Conservation (phyloP, 2,113 vertebrate species). For the Bufo gargarizans region DNA sequence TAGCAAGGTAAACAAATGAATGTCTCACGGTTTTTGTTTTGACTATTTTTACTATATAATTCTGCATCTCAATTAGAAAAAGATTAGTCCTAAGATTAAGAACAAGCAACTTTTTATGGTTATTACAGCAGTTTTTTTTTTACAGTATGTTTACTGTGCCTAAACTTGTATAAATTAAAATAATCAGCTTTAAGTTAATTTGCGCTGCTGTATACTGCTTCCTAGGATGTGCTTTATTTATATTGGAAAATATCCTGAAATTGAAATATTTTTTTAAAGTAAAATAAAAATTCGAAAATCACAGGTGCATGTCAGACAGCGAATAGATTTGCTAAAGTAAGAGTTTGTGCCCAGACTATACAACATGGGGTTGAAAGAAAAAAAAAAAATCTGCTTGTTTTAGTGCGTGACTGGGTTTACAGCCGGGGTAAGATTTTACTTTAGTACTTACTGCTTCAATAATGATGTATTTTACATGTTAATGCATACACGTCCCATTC, state of each 20-base stretch:
- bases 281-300: slow-evolving; percentile 20
- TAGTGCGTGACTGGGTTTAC: background rate
- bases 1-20: background rate
- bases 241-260: slow-evolving; percentile 45
- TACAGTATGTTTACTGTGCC: slow-evolving; percentile 27
- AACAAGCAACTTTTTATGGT: background rate
- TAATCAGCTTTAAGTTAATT: slow-evolving; percentile 49
- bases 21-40: background rate
- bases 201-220: slow-evolving; percentile 52
- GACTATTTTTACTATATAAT: background rate
- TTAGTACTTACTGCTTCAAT: slow-evolving; percentile 1
- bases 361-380: background rate
- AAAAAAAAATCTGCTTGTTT: background rate
- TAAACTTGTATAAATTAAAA: slow-evolving; percentile 44
- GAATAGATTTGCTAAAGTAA: background rate
- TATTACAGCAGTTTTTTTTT: background rate
- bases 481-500: slow-evolving; percentile 11
- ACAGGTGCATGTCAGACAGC: background rate
- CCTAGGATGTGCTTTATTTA: slow-evolving; percentile 47
- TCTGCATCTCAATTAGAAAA: slow-evolving; percentile 39
- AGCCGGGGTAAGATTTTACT: background rate
- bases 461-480: slow-evolving; percentile 5
- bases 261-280: slow-evolving; percentile 55
- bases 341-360: background rate
- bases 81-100: background rate